Evolutionary conservation across 2,888 invertebrate genomes (phyloP), one percentile per base, ranked within the genome.

Genomic region (Amorpha juglandis): DNA sequence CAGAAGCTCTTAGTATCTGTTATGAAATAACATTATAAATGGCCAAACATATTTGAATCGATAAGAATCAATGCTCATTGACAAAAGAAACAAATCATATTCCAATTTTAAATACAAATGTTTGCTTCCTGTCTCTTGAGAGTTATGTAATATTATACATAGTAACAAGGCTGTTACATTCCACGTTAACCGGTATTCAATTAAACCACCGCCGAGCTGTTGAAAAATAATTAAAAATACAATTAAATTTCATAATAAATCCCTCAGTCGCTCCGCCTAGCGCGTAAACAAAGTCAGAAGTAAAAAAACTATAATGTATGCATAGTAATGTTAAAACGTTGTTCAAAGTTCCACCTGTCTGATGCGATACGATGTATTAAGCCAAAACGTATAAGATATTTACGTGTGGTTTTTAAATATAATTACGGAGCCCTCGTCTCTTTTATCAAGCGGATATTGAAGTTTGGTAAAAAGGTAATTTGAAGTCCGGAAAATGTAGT

Each of bases 201-300:
- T 91, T 92, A 89, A 87, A 87, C 85, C 83, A 79, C 82, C 86
- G 86, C 84, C 82, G 73, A 75, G 79, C 84, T 83, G 91, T 89
- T 87, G 86, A 83, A 88, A 90, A 91, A 91, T 90, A 92, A 92
- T 92, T 91, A 89, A 91, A 92, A 92, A 91, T 80, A 85, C 87
- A 91, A 92, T 92, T 92, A 91, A 87, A 90, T 86, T 82, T 76
- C 76, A 78, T 82, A 87, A 88, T 92, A 92, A 92, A 92, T 92
- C 88, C 91, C 80, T 91, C 90, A 86, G 75, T 63, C 65, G 82
- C 84, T 80, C 84, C 90, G 88, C 90, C 89, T 86, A 80, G 83
- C 80, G 81, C 81, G 85, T 86, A 87, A 86, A 87, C 84, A 86
- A 82, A 84, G 76, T 79, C 75, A 77, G 35, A 16, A 6, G 58